Evolutionary conservation across 1,140 invertebrate genomes (phyloP), one percentile per base, ranked within the genome.

Genomic region (Drosophila pseudoananassae): DNA sequence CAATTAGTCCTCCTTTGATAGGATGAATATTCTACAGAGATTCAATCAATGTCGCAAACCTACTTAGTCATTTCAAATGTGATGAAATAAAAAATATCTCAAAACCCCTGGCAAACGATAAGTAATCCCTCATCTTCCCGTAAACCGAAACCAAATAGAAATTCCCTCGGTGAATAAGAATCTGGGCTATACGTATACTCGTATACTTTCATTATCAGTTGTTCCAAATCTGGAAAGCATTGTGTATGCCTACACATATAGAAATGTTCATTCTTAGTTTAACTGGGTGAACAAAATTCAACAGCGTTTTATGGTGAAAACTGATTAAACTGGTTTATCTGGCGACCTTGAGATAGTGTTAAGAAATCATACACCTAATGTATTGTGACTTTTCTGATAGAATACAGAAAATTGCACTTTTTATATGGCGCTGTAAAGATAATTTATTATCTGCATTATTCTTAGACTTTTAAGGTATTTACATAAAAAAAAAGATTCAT

Each of bases 31-130:
- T n/a, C 29, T 4, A 14, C 20, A 47, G 56, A 65, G 40, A 63
- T 64, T n/a, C 43, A 49, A 50, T 49, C 46, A 36, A 29, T 63
- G 63, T 56, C 65, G 64, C 52, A 51, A 69, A 69, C 66, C 46
- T 31, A 17, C 49, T 51, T n/a, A 33, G 15, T 33, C 27, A 20
- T 12, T 46, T 17, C 7, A 46, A 10, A 12, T 4, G 43, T 60
- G 38, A 56, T 53, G 49, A 61, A 53, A 61, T 45, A 53, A 23
- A 53, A 23, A 46, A 4, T 10, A 9, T 10, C 43, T 23, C 3
- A 17, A 46, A 36, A 31, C 31, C 40, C 40, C 12, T 14, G 9
- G 27, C 27, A 8, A 17, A 29, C 12, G 23, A 59, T 29, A 25
- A 23, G n/a, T 43, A 9, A 40, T 40, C 40, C 43, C 43, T 4